Conservation (phyloP, 2,113 vertebrate genomes). For the Uropsilus gracilis region DNA sequence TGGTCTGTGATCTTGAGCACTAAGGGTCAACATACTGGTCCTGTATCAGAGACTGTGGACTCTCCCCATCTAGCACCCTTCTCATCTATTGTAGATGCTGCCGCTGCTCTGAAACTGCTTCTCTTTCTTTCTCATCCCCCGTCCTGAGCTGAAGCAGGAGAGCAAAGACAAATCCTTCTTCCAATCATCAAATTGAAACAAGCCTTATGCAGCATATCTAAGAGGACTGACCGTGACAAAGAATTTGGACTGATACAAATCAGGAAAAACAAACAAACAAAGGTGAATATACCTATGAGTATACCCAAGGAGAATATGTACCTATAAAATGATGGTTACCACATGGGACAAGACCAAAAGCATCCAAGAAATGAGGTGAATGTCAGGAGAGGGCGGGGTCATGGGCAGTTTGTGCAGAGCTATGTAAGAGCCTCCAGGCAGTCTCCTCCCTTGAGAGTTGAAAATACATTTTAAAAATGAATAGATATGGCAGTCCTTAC, state of each 20-base stretch:
- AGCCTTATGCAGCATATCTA: background rate
- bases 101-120: background rate
- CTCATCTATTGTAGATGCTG: too few species aligned
- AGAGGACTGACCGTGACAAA: background rate
- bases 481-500: background rate
- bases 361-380: background rate
- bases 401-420: too few species aligned
- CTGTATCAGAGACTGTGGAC: background rate
- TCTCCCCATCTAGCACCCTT: too few species aligned
- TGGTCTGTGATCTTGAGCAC: background rate
- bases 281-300: too few species aligned
- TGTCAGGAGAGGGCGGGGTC: too few species aligned
- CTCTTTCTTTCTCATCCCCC: background rate
- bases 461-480: background rate
- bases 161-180: background rate
- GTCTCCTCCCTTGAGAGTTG: background rate
- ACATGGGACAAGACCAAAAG: background rate
- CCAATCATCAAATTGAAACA: background rate
- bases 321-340: background rate
- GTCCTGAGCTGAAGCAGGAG: background rate
- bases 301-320: background rate
- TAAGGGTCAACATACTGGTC: background rate
- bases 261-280: background rate
- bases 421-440: fast-evolving
- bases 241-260: background rate